phyloP scores from a whole-genome alignment of 2,797 vertebrate species.

The Meda fulgida region DNA sequence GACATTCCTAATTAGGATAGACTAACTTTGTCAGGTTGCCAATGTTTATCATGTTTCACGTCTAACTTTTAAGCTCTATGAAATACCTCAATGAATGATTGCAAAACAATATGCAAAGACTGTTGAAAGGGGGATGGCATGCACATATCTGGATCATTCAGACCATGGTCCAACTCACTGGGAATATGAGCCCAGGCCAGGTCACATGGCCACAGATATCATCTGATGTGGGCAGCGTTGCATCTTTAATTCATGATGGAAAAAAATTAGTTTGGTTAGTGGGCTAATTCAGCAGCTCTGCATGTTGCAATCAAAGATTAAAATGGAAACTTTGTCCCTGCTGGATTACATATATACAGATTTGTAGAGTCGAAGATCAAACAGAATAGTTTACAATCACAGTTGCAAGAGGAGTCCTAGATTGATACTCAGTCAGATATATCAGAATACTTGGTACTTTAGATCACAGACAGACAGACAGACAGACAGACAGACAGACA shows the following conservation, averaged over 20 bases:
- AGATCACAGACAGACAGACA: neutral
- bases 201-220: constrained; percentile 52
- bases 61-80: constrained; percentile 18
- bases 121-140: constrained; percentile 46
- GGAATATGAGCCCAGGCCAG: constrained; percentile 19
- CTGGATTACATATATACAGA: neutral
- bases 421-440: neutral
- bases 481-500: neutral
- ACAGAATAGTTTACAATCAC: neutral
- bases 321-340: constrained; percentile 23
- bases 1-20: constrained; percentile 36
- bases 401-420: neutral
- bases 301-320: constrained; percentile 45
- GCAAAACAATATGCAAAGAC: constrained; percentile 42
- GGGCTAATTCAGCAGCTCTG: constrained; percentile 38
- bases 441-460: neutral
- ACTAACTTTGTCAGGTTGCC: constrained; percentile 36
- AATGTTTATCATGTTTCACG: constrained; percentile 52
- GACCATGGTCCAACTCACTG: constrained; percentile 21
- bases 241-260: constrained; percentile 70
- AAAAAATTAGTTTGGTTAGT: constrained; percentile 45
- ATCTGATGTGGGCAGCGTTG: constrained; percentile 45
- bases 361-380: neutral
- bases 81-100: constrained; percentile 19
- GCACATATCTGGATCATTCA: constrained; percentile 44